Evolutionary conservation across 2,113 vertebrate genomes (phyloP).

Genomic region (Phalacrocorax carbo): DNA sequence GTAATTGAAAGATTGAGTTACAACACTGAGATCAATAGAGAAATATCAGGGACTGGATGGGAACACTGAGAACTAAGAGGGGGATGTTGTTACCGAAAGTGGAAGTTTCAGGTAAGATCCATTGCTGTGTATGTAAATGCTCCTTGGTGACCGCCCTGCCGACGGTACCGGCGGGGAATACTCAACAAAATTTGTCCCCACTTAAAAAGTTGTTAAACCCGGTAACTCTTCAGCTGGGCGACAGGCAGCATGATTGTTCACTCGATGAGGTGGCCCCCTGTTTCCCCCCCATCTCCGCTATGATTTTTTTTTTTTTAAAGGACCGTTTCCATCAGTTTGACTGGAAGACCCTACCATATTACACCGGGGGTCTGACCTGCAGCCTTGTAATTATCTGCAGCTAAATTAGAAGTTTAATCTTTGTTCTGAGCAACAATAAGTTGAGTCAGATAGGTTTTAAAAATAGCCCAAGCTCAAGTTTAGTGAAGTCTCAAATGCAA

Average conservation of each 20-base stretch:
- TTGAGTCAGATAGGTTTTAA: conserved; percentile 67
- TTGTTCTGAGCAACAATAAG: conserved; percentile 62
- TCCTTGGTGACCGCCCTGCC: background rate
- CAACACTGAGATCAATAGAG: conserved; percentile 27
- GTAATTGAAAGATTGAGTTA: conserved; percentile 63
- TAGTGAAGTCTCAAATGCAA: conserved; percentile 61
- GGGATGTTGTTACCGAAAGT: background rate
- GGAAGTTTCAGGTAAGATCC: background rate
- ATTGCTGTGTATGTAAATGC: background rate
- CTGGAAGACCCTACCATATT: background rate
- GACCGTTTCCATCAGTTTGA: background rate
- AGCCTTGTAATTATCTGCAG: conserved; percentile 64
- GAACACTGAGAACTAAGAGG: background rate
- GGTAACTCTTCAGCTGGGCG: background rate
- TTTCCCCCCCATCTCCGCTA: background rate
- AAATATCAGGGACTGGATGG: conserved; percentile 8
- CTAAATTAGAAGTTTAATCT: conserved; percentile 72
- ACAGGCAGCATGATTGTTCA: background rate
- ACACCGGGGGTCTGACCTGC: conserved; percentile 51
- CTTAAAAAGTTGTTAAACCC: background rate
- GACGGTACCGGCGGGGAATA: background rate
- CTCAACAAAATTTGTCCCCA: background rate
- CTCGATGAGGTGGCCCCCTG: background rate
- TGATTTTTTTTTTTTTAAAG: background rate
- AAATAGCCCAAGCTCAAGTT: conserved; percentile 64